Evolutionary conservation across 2,797 vertebrate genomes (phyloP), one percentile per base, ranked within the genome.

Genomic region (Sitta carolinensis): DNA sequence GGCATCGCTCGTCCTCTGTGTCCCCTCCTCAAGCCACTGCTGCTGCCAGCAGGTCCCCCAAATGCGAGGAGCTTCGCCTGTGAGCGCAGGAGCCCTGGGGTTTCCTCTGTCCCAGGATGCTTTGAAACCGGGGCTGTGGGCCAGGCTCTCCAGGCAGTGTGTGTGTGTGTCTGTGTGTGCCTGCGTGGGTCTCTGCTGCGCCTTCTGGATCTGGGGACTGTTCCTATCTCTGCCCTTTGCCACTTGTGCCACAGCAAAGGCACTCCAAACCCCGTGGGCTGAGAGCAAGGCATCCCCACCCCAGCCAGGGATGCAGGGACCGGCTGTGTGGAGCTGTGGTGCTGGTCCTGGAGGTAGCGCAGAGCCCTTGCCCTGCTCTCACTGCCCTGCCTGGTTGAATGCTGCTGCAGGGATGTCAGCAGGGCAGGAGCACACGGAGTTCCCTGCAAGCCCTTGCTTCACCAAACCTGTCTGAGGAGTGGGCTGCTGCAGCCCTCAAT

Each of bases 1-100:
- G 32, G 62, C 2, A 2, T 74, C 11, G 0, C 48, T 45, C 1
- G 0, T 73, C 47, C 57, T 87, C 67, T 26, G 19, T 7, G 19
- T 61, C 40, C 64, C 69, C 26, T 72, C 51, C 38, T 74, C 89
- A 7, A 83, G 91, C 16, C 83, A 2, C 42, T 6, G 1, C 7
- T 26, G 38, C 45, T 64, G 77, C 36, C 47, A 21, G 63, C 72
- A 19, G 67, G 25, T 32, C 18, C 45, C 34, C 30, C 10, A 2
- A 59, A 30, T 13, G 27, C 1, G 3, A 70, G 67, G 34, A 69
- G 61, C 64, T 90, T 69, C 0, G 0, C 30, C 75, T 29, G 38
- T 1, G 6, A 25, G 54, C 47, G 3, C 79, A 22, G 9, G 52
- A 7, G 2, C 26, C 17, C 30, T 30, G 1, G 8, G 63, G 16